Conservation (phyloP, 2,797 vertebrate genomes). For the Leptatherina wallacei region DNA sequence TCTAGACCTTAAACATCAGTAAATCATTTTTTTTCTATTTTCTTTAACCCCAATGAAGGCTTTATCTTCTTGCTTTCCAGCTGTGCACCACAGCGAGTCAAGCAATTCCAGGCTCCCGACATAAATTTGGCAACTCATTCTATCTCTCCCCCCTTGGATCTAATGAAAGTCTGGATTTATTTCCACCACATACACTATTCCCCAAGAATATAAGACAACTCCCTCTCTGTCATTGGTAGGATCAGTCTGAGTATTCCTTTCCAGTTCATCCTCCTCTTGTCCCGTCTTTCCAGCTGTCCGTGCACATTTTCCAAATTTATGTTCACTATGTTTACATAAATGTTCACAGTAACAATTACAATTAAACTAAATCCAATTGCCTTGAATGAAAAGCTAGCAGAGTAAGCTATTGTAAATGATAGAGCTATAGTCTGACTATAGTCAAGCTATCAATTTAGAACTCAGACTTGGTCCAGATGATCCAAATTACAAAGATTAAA, state of each 20-base stretch:
- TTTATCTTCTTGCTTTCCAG: conserved; percentile 9
- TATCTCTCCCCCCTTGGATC: conserved; percentile 2
- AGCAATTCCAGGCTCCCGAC: neutral
- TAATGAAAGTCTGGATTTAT: conserved; percentile 38
- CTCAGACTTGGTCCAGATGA: too few relatives aligned
- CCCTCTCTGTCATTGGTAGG: conserved; percentile 9
- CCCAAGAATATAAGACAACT: conserved; percentile 17
- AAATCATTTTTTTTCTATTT: conserved; percentile 7
- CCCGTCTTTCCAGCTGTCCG: neutral
- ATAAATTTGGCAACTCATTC: conserved; percentile 1
- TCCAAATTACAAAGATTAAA: neutral
- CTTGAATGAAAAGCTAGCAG: neutral
- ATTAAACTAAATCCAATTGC: neutral
- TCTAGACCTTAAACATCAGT: conserved; percentile 23
- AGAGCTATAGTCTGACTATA: neutral
- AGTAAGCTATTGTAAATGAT: too few relatives aligned
- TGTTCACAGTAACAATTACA: neutral
- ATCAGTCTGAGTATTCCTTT: conserved; percentile 12
- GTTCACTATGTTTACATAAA: neutral
- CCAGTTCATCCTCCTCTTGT: conserved; percentile 6
- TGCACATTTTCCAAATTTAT: neutral
- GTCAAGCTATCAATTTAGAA: too few relatives aligned
- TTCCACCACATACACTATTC: conserved; percentile 7
- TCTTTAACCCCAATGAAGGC: neutral
- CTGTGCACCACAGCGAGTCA: conserved; percentile 1